These are phyloP conservation scores for Sebastes cheni DNA, from an alignment of 2,797 vertebrate genomes.

Conservation along the genomic window DNA sequence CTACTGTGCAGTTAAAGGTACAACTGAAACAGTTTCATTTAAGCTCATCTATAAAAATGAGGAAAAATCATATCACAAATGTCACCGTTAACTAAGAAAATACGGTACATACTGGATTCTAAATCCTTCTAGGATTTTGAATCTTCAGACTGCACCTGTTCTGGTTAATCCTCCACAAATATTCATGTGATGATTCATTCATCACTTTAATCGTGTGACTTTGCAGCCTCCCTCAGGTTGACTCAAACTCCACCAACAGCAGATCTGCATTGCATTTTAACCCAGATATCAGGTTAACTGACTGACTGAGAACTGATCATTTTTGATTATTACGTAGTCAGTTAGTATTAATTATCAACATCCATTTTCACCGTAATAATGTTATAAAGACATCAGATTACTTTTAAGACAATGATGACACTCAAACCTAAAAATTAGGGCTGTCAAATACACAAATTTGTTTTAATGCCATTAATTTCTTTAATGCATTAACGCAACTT, in stretches of 20 bases:
- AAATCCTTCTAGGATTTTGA: background rate
- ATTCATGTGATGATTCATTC: background rate
- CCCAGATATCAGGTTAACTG: background rate
- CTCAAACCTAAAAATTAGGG: background rate
- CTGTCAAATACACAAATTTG: too few relatives aligned
- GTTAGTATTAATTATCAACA: too few relatives aligned
- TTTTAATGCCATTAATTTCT: too few relatives aligned
- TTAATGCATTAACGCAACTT: too few relatives aligned
- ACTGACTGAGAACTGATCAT: background rate
- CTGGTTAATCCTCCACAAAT: background rate
- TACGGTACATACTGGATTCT: background rate
- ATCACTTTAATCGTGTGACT: background rate
- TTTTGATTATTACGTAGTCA: too few relatives aligned
- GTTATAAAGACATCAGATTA: background rate
- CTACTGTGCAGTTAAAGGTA: background rate
- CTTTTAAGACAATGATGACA: background rate
- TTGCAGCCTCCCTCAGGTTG: background rate
- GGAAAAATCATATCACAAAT: background rate
- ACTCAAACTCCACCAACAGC: background rate
- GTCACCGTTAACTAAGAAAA: background rate
- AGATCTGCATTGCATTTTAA: background rate
- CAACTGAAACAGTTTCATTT: background rate
- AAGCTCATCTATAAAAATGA: background rate
- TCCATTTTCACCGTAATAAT: too few relatives aligned
- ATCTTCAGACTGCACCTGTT: background rate